These are phyloP conservation scores for Amphimallon solstitiale DNA, from an alignment of 2,888 invertebrate genomes.

Conservation along the genomic window DNA sequence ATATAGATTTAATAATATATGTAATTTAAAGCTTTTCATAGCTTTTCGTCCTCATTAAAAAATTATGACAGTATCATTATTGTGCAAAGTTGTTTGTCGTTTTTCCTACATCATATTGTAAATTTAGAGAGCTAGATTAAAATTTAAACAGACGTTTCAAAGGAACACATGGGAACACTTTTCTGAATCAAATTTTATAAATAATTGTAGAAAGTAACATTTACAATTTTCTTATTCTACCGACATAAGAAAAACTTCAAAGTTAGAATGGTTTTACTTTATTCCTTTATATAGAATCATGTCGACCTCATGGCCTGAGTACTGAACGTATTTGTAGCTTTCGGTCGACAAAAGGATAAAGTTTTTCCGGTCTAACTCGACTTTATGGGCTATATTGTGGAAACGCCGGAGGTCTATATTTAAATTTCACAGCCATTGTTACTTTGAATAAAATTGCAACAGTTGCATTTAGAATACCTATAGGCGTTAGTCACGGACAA, in stretches of 20 bases:
- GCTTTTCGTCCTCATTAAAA: too few species aligned
- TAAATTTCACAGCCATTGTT: constrained; percentile 34
- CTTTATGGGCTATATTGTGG: constrained; percentile 29
- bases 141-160: too few species aligned
- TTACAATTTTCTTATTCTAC: constrained; percentile 43
- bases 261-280: constrained; percentile 51
- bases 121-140: too few species aligned
- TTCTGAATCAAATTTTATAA: constrained; percentile 21
- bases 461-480: constrained; percentile 13
- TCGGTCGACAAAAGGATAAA: constrained; percentile 19
- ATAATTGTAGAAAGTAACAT: neutral
- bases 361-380: constrained; percentile 27
- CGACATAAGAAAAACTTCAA: constrained; percentile 50
- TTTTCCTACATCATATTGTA: too few species aligned
- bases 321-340: constrained; percentile 2
- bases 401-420: constrained; percentile 19
- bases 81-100: too few species aligned
- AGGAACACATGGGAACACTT: neutral
- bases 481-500: constrained; percentile 13
- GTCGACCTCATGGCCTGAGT: constrained; percentile 29
- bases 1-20: too few species aligned
- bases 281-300: constrained; percentile 42
- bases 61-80: too few species aligned
- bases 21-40: too few species aligned
- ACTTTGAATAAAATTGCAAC: constrained; percentile 30